A percentile compares a stretch with the other conserved stretches of the same genome.
Evolutionary conservation across 2,888 invertebrate genomes (phyloP).

Genomic region (Drosophila fulvimacula): DNA sequence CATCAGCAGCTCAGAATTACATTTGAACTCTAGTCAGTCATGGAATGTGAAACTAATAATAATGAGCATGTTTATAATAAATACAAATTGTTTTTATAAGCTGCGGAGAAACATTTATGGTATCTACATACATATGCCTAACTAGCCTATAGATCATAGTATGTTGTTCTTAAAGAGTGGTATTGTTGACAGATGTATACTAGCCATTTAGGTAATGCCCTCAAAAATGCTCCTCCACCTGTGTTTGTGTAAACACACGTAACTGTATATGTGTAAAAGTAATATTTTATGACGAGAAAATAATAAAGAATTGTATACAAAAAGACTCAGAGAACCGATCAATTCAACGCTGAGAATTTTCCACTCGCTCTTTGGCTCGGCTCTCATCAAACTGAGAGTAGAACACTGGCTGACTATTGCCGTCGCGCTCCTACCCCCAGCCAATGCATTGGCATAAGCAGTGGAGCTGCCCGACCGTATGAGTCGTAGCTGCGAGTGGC

Average conservation of each 20-base stretch:
- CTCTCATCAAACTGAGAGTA: slow-evolving; percentile 29
- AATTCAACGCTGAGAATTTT: slow-evolving; percentile 34
- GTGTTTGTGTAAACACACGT: not conserved
- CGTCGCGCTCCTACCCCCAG: slow-evolving; percentile 36
- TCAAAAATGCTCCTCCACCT: not conserved
- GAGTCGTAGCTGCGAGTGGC: slow-evolving; percentile 24
- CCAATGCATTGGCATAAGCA: slow-evolving; percentile 32
- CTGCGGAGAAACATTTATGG: not conserved
- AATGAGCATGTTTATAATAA: not conserved
- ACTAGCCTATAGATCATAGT: no score
- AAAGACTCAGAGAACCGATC: slow-evolving; percentile 41
- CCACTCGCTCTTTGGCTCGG: slow-evolving; percentile 1
- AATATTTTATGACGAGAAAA: slow-evolving; percentile 20
- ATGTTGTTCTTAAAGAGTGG: not conserved
- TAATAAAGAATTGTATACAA: slow-evolving; percentile 24
- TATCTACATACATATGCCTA: not conserved
- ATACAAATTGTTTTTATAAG: not conserved
- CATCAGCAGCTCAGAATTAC: not conserved
- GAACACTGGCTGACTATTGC: slow-evolving; percentile 43
- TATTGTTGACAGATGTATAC: slow-evolving; percentile 1
- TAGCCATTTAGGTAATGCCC: not conserved
- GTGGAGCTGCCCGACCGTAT: slow-evolving; percentile 29
- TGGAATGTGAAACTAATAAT: not conserved
- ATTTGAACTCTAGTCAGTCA: not conserved
- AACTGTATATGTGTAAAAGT: not conserved